Percentiles rank a stretch among this genome's conserved stretches.
Evolutionary conservation across 2,888 invertebrate genomes (phyloP).

Genomic region (Lasioglossum lativentre): DNA sequence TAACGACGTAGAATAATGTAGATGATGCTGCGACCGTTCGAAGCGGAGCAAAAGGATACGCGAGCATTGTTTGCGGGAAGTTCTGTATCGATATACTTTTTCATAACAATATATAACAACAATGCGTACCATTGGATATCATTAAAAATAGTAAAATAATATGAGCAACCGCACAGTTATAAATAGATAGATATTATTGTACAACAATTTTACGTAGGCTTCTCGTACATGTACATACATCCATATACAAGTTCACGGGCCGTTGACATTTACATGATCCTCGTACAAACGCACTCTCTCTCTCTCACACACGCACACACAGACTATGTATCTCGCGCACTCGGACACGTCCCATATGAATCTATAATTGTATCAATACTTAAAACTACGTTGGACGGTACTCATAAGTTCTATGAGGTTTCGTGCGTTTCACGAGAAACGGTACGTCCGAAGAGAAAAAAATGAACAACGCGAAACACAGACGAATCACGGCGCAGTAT

Average conservation of each 20-base stretch:
- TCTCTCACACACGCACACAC: background rate
- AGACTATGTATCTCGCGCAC: slow-evolving; percentile 1
- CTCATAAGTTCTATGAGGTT: slow-evolving; percentile 20
- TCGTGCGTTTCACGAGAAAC: slow-evolving; percentile 1
- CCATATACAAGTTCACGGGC: slow-evolving; percentile 45
- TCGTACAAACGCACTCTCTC: background rate
- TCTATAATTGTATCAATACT: slow-evolving; percentile 29
- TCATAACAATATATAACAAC: slow-evolving; percentile 40
- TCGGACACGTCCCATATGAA: background rate
- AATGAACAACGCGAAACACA: background rate
- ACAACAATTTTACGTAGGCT: slow-evolving; percentile 58
- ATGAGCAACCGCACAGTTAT: slow-evolving; percentile 71
- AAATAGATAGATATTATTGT: slow-evolving; percentile 70
- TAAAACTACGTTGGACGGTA: slow-evolving; percentile 54
- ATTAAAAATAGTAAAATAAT: slow-evolving; percentile 58
- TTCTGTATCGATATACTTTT: slow-evolving; percentile 11
- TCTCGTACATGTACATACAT: slow-evolving; percentile 14
- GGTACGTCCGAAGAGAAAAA: background rate
- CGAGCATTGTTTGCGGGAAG: background rate
- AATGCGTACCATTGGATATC: slow-evolving; percentile 40
- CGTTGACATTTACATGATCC: slow-evolving; percentile 34
- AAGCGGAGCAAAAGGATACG: background rate
- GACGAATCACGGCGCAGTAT: slow-evolving; percentile 2
- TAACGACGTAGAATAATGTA: background rate
- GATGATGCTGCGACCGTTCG: background rate